Base-by-base conservation (phyloP, 2,888 invertebrate species). In the Rhagonycha fulva region DNA sequence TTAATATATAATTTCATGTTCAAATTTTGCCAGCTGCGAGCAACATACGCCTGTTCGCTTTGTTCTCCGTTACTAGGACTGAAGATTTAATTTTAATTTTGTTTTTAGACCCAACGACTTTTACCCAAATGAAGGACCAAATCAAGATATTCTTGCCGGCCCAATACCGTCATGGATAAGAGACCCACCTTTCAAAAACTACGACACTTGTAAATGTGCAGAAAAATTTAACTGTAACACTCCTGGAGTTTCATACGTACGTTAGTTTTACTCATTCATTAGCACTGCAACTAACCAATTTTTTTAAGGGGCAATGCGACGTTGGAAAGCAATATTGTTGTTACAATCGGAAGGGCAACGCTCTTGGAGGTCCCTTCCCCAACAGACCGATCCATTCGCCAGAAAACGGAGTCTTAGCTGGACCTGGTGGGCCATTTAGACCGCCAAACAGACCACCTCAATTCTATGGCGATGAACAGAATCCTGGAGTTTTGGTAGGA, bases 271-370 rank as follows among this genome's bases (percentile, higher is more conserved):
- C 7, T 60, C 60, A 60, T 14, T 14, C 14, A 47, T 61, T 72
- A 24, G 9, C 7, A 2, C 14, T 19, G 19, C 1, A 68, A 74
- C 12, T 26, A 61, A 30, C 4, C 4, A 63, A 14, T 7, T 19
- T 86, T 87, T 12, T 88, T 0, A n/a, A 93, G 93, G 91, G 91
- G 11, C 90, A 90, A 19, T 93, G 93, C 81, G 91, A 92, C 30
- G 86, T 87, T 0, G 92, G 91, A 9, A 92, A 92, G 84, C 90
- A 89, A 80, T 90, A 93, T 77, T 93, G 93, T 84, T 93, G 93
- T 83, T 92, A 90, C 86, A 90, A 90, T 74, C 84, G 83, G 4
- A 83, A 85, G 68, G 69, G 74, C 9, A 67, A 76, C 32, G 78
- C 80, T 1, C 70, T 84, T 11, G 86, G 84, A 1, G 85, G 86